Evolutionary conservation across 2,797 vertebrate species (phyloP), one percentile per base, ranked within the genome.

Genomic region (Acanthis flammea): DNA sequence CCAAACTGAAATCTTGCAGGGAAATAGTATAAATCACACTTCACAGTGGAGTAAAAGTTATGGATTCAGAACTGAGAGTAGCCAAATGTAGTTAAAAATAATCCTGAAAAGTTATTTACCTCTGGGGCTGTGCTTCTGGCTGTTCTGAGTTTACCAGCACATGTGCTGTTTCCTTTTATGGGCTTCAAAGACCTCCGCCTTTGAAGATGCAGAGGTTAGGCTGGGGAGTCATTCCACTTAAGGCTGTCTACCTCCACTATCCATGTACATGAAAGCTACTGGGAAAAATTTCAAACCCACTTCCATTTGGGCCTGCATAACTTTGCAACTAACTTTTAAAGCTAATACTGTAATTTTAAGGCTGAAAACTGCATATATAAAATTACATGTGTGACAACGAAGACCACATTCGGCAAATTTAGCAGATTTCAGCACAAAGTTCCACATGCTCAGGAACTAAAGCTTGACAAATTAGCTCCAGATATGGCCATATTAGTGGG

Each of bases 391-490:
- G 62, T 1, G 7, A 73, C 60, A 82, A 76, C 18, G 9, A 91
- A 87, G 81, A 92, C 53, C 71, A 72, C 68, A 39, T 83, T 87
- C 1, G 0, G 61, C 45, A 83, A 94, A 82, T 87, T 74, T 85
- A 93, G 85, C 53, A 71, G 65, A 80, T 61, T 93, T 90, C 90
- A 93, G 63, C 77, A 84, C 24, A 74, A 79, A 93, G n/a, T 77
- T 95, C 42, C 65, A 74, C 53, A 67, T 68, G 39, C 35, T 87
- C 39, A 89, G 50, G 45, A 85, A 33, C 45, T 89, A 76, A 93
- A 92, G 8, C 75, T 57, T 92, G 53, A 80, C 61, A 95, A 95
- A 95, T 95, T 91, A 92, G 39, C 61, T 94, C 81, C 86, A 93
- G 75, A 87, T 94, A 92, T 35, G 55, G 39, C 54, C 58, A n/a